phyloP scores from a whole-genome alignment of 2,113 vertebrate genomes.

The Entelurus aequoreus region DNA sequence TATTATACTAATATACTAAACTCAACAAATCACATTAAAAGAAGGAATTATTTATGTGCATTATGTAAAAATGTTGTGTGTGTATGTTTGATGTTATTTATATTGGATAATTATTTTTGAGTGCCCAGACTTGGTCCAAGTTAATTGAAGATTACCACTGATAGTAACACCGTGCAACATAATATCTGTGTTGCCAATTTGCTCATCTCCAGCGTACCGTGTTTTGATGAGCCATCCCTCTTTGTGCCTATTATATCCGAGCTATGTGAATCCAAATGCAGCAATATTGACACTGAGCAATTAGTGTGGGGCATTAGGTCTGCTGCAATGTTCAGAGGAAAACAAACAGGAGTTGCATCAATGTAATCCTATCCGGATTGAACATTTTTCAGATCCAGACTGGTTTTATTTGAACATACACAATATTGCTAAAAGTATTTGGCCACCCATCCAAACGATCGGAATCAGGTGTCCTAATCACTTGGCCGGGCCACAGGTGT shows the following conservation, averaged over 20 bases:
- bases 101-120: no score
- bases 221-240: constrained; percentile 42
- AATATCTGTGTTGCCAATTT: constrained; percentile 22
- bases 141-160: constrained; percentile 8
- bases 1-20: no score
- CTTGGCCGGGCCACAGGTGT: no score
- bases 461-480: no score
- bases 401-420: no score
- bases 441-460: no score
- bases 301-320: constrained; percentile 68
- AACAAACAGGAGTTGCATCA: constrained; percentile 40
- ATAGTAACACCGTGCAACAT: constrained; percentile 10
- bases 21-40: no score
- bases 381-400: no score
- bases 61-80: no score
- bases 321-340: constrained; percentile 43
- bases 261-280: constrained; percentile 68
- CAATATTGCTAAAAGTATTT: no score
- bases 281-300: constrained; percentile 74
- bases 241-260: constrained; percentile 59
- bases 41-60: no score
- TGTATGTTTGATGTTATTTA: no score
- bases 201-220: constrained; percentile 18
- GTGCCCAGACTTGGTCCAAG: not conserved
- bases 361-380: constrained; percentile 39